Conservation (phyloP, 2,888 invertebrate species). For the Frankliniella intonsa region DNA sequence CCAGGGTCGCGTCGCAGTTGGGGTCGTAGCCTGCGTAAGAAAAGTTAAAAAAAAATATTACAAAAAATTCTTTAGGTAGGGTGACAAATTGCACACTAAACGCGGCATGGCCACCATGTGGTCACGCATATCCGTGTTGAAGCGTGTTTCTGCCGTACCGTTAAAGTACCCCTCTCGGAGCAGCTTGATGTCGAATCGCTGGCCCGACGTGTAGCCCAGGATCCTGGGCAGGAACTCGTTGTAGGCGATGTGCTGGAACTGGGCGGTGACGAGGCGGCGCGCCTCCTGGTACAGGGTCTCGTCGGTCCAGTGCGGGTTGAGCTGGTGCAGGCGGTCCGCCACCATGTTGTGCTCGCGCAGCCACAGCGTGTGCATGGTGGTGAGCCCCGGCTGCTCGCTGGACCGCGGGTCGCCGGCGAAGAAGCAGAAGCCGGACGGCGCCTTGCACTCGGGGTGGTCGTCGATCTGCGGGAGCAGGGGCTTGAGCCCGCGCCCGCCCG, state of each 20-base stretch:
- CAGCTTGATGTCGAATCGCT: slow-evolving; percentile 50
- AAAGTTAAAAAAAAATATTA: neutral
- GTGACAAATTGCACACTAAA: neutral
- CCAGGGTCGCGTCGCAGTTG: slow-evolving; percentile 50
- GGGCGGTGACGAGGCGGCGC: slow-evolving; percentile 43
- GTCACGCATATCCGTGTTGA: no score
- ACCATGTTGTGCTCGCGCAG: slow-evolving; percentile 50
- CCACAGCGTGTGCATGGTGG: slow-evolving; percentile 49
- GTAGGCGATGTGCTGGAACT: slow-evolving; percentile 45
- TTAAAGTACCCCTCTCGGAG: slow-evolving; percentile 47
- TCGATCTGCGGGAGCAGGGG: slow-evolving; percentile 47
- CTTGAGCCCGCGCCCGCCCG: slow-evolving; percentile 42
- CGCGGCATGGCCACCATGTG: no score
- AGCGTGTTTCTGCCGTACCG: no score
- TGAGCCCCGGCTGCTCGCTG: slow-evolving; percentile 50
- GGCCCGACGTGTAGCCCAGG: slow-evolving; percentile 49
- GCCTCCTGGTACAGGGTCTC: slow-evolving; percentile 45
- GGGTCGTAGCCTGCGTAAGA: slow-evolving; percentile 45
- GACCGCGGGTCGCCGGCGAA: slow-evolving; percentile 47
- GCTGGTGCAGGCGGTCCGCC: slow-evolving; percentile 43
- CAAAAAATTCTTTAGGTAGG: neutral
- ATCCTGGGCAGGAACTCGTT: slow-evolving; percentile 51
- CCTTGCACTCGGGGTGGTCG: slow-evolving; percentile 48
- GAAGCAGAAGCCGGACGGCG: slow-evolving; percentile 47
- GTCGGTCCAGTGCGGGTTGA: slow-evolving; percentile 48